A percentile compares a stretch with the other conserved stretches of the same genome.
These are phyloP conservation scores for Scomber colias DNA, from an alignment of 2,113 vertebrate species.

Conservation along the genomic window DNA sequence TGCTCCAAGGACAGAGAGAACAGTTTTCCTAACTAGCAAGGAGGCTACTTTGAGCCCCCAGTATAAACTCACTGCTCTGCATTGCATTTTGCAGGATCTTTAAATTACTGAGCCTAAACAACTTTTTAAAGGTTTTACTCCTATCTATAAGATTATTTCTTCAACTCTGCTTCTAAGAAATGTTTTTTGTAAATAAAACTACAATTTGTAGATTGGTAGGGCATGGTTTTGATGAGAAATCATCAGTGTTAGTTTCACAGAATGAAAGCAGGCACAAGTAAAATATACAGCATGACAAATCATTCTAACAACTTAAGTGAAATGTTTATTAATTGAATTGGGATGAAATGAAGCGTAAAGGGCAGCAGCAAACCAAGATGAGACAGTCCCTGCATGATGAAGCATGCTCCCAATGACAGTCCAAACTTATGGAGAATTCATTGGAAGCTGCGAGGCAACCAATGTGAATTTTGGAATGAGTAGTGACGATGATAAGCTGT, in stretches of 20 bases:
- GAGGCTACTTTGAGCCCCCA: not conserved
- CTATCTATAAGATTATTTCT: not conserved
- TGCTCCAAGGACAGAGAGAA: not conserved
- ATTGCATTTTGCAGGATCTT: not conserved
- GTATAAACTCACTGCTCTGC: not conserved
- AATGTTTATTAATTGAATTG: not conserved
- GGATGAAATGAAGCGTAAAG: slow-evolving; percentile 21
- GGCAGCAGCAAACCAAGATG: slow-evolving; percentile 11
- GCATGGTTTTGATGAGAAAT: not conserved
- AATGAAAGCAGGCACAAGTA: slow-evolving; percentile 21
- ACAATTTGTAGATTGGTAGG: slow-evolving; percentile 10
- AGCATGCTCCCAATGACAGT: slow-evolving; percentile 1
- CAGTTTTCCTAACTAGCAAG: not conserved
- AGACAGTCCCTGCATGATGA: not conserved
- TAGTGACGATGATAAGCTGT: slow-evolving; percentile 6
- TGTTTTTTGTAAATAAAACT: not conserved
- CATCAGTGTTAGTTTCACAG: slow-evolving; percentile 25
- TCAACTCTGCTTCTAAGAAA: slow-evolving; percentile 36
- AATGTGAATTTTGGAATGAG: slow-evolving; percentile 23
- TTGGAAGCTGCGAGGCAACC: slow-evolving; percentile 18
- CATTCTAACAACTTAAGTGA: slow-evolving; percentile 9
- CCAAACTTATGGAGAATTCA: not conserved
- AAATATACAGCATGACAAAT: not conserved
- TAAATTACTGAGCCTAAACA: not conserved
- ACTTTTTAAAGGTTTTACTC: not conserved